Evolutionary conservation across 2,797 vertebrate genomes (phyloP), one percentile per base, ranked within the genome.

Genomic region (Platyrinchus mystaceus): DNA sequence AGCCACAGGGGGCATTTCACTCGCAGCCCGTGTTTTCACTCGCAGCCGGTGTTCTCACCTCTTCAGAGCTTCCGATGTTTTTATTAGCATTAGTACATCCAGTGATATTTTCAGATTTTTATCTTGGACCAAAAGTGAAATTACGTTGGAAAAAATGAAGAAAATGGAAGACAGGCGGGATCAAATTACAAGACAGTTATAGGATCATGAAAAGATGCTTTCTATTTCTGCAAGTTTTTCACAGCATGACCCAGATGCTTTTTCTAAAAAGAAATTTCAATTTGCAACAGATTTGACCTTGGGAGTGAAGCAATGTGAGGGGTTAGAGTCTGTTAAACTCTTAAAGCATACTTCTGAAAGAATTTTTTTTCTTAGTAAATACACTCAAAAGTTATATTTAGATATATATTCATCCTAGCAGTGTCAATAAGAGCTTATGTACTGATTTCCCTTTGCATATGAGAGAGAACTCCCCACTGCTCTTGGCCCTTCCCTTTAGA

Each of bases 191-290:
- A 68, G 55, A 32, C 19, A 90, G 22, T 67, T 82, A 63, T 0
- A 2, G 18, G 13, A 69, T 89, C 73, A 37, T 63, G 34, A 77
- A 81, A 93, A 87, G 71, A 77, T 58, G 19, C 67, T 92, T 92
- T 93, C 87, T 88, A 15, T 85, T 93, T 92, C 39, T 73, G 23
- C 62, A 46, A 69, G 15, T 34, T 94, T 95, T 90, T 89, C 74
- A 64, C 56, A 67, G 24, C 41, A 32, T 60, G 59, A 91, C 69
- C 70, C 49, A 84, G 60, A 50, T 1, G 6, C 55, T 34, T 92
- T 74, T 87, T 68, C 58, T 76, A 76, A 77, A 59, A 68, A 75
- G 49, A 93, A 69, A 68, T 69, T 89, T 70, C 27, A 59, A 17
- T 91, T 82, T 96, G 41, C 24, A 75, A 53, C 49, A 70, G 24